These are phyloP conservation scores for Eudasyphora cyanicolor DNA, from an alignment of 2,888 invertebrate species.

Conservation along the genomic window DNA sequence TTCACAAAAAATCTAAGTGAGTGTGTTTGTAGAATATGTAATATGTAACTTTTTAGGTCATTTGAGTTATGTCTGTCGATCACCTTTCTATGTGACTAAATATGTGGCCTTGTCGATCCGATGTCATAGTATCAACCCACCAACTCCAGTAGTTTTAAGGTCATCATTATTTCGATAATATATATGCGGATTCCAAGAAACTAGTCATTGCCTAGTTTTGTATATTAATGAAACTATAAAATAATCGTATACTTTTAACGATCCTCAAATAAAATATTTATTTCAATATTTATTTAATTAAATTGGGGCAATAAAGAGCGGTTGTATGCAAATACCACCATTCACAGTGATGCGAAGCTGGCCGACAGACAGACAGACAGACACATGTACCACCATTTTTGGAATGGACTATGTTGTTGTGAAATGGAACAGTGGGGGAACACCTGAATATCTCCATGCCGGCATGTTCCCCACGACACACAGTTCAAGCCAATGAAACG, in stretches of 20 bases:
- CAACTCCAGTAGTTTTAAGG: neutral
- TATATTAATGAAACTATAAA: neutral
- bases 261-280: neutral
- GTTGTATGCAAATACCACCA: slow-evolving; percentile 48
- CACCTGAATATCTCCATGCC: slow-evolving; percentile 42
- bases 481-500: neutral
- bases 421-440: slow-evolving; percentile 35
- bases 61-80: too few relatives aligned
- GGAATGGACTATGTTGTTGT: neutral
- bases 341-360: too few relatives aligned
- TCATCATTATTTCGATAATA: too few relatives aligned
- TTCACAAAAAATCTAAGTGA: too few relatives aligned
- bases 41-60: too few relatives aligned
- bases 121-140: too few relatives aligned
- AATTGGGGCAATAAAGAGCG: slow-evolving; percentile 36
- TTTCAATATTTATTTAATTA: slow-evolving; percentile 14
- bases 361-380: neutral
- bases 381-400: neutral
- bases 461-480: neutral
- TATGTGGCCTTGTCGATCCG: too few relatives aligned
- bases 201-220: neutral
- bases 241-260: neutral
- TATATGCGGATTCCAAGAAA: neutral
- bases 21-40: too few relatives aligned
- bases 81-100: too few relatives aligned